A percentile compares a stretch with the other conserved stretches of the same genome.
Conservation (phyloP, 1,140 invertebrate species). For the Drosophila mayri region DNA sequence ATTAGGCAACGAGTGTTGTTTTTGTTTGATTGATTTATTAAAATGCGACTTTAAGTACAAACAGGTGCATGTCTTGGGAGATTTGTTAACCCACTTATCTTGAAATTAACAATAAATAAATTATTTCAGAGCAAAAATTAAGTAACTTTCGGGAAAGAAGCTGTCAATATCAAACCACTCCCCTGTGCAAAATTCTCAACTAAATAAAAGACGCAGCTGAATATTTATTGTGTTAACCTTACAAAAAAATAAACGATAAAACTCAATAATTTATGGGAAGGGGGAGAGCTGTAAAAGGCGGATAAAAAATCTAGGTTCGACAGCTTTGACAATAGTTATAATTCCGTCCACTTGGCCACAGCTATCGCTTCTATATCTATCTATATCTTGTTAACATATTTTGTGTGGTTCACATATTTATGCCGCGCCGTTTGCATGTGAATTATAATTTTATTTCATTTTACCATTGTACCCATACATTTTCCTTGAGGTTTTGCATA, state of each 20-base stretch:
- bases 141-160: conserved; percentile 5
- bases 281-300: conserved; percentile 22
- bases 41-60: background rate
- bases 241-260: conserved; percentile 25
- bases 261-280: conserved; percentile 7
- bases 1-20: conserved; percentile 3
- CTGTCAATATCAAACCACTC: conserved; percentile 12
- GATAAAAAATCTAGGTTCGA: conserved; percentile 15
- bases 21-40: conserved; percentile 2
- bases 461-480: conserved; percentile 48
- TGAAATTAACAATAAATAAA: background rate
- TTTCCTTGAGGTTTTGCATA: conserved; percentile 76
- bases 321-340: conserved; percentile 26
- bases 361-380: conserved; percentile 12
- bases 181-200: conserved; percentile 19
- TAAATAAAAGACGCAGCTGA: conserved; percentile 12
- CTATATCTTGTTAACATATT: conserved; percentile 35
- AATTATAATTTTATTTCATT: conserved; percentile 34
- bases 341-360: conserved; percentile 26
- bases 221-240: conserved; percentile 17
- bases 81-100: background rate
- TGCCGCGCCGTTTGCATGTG: conserved; percentile 33
- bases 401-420: conserved; percentile 42
- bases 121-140: background rate
- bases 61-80: background rate